Conservation (phyloP, 2,113 vertebrate genomes). For the Sminthopsis crassicaudata region DNA sequence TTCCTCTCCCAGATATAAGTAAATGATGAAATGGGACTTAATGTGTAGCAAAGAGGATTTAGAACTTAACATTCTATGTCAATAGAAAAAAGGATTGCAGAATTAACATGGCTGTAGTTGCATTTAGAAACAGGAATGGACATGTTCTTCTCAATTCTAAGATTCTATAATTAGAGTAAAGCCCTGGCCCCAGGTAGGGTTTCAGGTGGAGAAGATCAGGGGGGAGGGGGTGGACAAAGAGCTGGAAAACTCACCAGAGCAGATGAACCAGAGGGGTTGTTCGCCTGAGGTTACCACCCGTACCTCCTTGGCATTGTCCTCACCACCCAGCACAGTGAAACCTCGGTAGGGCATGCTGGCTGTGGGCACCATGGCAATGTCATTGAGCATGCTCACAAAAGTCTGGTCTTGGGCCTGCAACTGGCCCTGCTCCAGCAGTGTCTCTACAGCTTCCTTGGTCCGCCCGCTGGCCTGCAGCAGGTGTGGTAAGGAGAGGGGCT, state of each 20-base stretch:
- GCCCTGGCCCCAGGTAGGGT: fast-evolving
- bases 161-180: neutral
- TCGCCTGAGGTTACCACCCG: constrained; percentile 83
- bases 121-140: neutral
- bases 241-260: constrained; percentile 89
- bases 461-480: constrained; percentile 91
- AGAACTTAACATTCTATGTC: neutral
- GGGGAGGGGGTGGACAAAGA: fast-evolving
- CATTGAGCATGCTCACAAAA: constrained; percentile 90
- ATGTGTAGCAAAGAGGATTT: neutral
- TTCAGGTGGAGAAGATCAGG: neutral
- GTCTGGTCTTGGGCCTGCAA: constrained; percentile 77
- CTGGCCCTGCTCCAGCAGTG: constrained; percentile 86
- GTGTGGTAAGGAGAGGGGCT: constrained; percentile 75
- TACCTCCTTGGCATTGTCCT: constrained; percentile 84
- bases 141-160: neutral
- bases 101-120: neutral
- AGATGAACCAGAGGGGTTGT: constrained; percentile 95
- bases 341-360: constrained; percentile 92
- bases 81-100: neutral
- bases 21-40: neutral
- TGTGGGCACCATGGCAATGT: constrained; percentile 84
- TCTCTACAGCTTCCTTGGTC: constrained; percentile 87
- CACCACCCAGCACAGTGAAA: constrained; percentile 87
- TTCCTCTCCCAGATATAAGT: neutral